These are phyloP conservation scores for Siniperca scherzeri DNA, from an alignment of 2,797 vertebrate genomes.

Conservation along the genomic window DNA sequence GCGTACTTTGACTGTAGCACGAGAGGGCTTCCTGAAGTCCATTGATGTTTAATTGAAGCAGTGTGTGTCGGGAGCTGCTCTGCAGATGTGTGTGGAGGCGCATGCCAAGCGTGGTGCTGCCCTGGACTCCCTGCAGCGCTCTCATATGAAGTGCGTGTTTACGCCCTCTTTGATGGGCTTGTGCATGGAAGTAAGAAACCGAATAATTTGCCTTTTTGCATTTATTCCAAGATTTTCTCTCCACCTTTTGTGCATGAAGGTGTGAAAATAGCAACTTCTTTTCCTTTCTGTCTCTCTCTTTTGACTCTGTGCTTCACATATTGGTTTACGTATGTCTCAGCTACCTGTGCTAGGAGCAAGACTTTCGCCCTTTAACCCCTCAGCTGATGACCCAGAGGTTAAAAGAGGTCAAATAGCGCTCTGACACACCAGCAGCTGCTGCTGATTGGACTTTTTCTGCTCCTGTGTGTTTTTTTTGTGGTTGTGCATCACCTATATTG, in stretches of 20 bases:
- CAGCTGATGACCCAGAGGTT: constrained; percentile 58
- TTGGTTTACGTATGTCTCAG: constrained; percentile 11
- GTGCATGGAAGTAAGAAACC: neutral
- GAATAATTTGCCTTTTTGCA: neutral
- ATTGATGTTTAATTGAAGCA: constrained; percentile 81
- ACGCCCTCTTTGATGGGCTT: constrained; percentile 19
- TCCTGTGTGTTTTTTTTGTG: constrained; percentile 28
- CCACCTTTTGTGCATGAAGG: neutral
- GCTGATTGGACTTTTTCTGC: constrained; percentile 30
- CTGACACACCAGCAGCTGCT: constrained; percentile 47
- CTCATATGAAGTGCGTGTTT: constrained; percentile 44
- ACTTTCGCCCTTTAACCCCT: constrained; percentile 56
- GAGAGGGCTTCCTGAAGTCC: constrained; percentile 72
- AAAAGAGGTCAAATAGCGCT: constrained; percentile 58
- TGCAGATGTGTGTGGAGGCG: constrained; percentile 67
- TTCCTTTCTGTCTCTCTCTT: neutral
- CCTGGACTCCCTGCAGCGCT: constrained; percentile 49
- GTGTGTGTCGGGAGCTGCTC: constrained; percentile 71
- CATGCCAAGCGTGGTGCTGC: constrained; percentile 46
- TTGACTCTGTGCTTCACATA: neutral
- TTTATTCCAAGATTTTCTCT: neutral
- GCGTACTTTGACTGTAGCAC: constrained; percentile 67
- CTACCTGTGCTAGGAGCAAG: constrained; percentile 53
- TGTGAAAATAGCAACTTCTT: constrained; percentile 7
- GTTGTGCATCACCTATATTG: constrained; percentile 18